phyloP scores from a whole-genome alignment of 1,140 invertebrate species.

The Limonius californicus region DNA sequence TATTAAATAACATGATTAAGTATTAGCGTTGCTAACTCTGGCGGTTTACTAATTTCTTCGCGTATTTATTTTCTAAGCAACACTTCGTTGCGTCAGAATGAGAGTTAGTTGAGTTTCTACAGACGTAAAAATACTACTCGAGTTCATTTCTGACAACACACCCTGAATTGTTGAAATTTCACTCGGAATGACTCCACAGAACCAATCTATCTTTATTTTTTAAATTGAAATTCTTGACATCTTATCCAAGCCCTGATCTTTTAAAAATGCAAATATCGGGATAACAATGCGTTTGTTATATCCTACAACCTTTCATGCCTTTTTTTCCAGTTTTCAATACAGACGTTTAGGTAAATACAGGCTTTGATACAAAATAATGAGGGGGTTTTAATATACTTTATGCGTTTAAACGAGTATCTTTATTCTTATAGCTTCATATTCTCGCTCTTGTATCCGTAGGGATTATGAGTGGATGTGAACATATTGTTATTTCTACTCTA shows the following conservation, averaged over 20 bases:
- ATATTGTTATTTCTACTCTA: slow-evolving; percentile 21
- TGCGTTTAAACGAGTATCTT: slow-evolving; percentile 25
- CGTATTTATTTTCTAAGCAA: not conserved
- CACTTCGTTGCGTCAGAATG: not conserved
- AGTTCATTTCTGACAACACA: too few species aligned
- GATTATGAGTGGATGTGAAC: slow-evolving; percentile 20
- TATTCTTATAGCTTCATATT: slow-evolving; percentile 19
- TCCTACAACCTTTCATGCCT: too few species aligned
- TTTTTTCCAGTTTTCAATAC: slow-evolving; percentile 20
- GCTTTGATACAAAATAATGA: slow-evolving; percentile 34
- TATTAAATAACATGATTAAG: slow-evolving; percentile 31
- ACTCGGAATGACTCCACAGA: too few species aligned
- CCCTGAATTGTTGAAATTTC: too few species aligned
- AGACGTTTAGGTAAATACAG: slow-evolving; percentile 35
- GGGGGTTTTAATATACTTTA: slow-evolving; percentile 29
- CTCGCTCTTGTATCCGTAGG: slow-evolving; percentile 22
- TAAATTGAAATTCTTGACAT: too few species aligned
- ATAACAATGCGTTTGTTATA: too few species aligned
- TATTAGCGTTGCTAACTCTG: not conserved
- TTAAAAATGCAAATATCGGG: too few species aligned
- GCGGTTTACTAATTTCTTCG: not conserved
- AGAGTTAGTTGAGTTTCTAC: too few species aligned
- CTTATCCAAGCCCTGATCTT: too few species aligned
- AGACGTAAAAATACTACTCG: too few species aligned
- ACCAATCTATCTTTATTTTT: too few species aligned